phyloP scores from a whole-genome alignment of 2,888 invertebrate genomes.

The Caenorhabditis becei region DNA sequence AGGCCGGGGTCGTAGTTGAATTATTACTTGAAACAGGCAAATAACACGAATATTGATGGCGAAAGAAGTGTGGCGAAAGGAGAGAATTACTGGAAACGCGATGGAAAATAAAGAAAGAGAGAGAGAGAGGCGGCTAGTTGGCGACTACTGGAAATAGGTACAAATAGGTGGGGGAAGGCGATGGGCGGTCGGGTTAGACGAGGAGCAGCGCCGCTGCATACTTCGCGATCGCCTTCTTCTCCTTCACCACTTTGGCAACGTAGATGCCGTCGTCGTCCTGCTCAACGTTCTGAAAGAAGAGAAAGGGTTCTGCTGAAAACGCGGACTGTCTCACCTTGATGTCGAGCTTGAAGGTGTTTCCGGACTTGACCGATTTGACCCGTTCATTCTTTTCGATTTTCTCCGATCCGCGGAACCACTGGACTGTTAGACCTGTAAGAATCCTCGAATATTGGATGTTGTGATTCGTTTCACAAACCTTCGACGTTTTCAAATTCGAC shows the following conservation, averaged over 20 bases:
- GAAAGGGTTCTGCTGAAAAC: background rate
- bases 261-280: slow-evolving; percentile 75
- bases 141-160: slow-evolving; percentile 53
- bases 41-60: slow-evolving; percentile 63
- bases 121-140: slow-evolving; percentile 29
- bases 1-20: slow-evolving; percentile 3
- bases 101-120: background rate
- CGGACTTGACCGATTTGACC: slow-evolving; percentile 77
- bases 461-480: slow-evolving; percentile 67
- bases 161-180: slow-evolving; percentile 31
- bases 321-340: slow-evolving; percentile 71
- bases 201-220: slow-evolving; percentile 71
- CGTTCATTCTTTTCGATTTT: slow-evolving; percentile 78
- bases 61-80: slow-evolving; percentile 62
- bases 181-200: slow-evolving; percentile 21
- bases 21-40: slow-evolving; percentile 42
- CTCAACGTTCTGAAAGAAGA: slow-evolving; percentile 69
- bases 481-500: slow-evolving; percentile 74
- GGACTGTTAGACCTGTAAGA: slow-evolving; percentile 55
- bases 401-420: slow-evolving; percentile 69
- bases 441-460: background rate
- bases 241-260: slow-evolving; percentile 78
- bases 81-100: slow-evolving; percentile 5
- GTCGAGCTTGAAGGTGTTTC: slow-evolving; percentile 79
- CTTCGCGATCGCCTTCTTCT: slow-evolving; percentile 79